Evolutionary conservation across 1,140 invertebrate genomes (phyloP).

Genomic region (Drosophila hydei): DNA sequence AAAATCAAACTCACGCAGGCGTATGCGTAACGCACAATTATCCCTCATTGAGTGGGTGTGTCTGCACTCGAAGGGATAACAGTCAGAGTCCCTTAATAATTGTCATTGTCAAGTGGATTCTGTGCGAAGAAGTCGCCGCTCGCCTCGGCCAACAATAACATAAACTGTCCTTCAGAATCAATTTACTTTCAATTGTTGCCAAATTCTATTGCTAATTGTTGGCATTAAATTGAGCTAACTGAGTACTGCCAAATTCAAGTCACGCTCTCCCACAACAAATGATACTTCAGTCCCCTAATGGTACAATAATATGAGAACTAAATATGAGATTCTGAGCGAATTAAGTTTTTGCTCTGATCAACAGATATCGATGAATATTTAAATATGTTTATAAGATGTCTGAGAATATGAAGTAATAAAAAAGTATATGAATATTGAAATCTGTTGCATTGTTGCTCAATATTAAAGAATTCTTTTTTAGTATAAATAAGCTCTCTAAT

Average conservation of each 20-base stretch:
- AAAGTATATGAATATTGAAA: too few species aligned
- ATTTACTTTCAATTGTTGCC: conserved; percentile 42
- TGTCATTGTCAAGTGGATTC: conserved; percentile 68
- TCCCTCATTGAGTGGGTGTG: conserved; percentile 71
- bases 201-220: conserved; percentile 28
- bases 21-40: conserved; percentile 80
- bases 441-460: too few species aligned
- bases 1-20: conserved; percentile 71
- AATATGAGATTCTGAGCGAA: too few species aligned
- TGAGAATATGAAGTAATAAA: too few species aligned
- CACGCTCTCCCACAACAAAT: background rate
- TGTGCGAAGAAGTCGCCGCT: background rate
- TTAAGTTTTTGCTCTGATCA: too few species aligned
- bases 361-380: too few species aligned
- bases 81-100: conserved; percentile 56
- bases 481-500: too few species aligned
- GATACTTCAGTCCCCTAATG: too few species aligned
- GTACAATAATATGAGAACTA: too few species aligned
- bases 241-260: background rate
- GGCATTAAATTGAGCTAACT: conserved; percentile 13
- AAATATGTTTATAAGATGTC: too few species aligned
- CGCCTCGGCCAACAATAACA: conserved; percentile 9
- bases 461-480: too few species aligned
- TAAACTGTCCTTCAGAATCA: conserved; percentile 8
- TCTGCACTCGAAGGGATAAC: conserved; percentile 49